These are phyloP conservation scores for Rhinolophus sinicus DNA, from an alignment of 2,113 vertebrate genomes.

Conservation along the genomic window DNA sequence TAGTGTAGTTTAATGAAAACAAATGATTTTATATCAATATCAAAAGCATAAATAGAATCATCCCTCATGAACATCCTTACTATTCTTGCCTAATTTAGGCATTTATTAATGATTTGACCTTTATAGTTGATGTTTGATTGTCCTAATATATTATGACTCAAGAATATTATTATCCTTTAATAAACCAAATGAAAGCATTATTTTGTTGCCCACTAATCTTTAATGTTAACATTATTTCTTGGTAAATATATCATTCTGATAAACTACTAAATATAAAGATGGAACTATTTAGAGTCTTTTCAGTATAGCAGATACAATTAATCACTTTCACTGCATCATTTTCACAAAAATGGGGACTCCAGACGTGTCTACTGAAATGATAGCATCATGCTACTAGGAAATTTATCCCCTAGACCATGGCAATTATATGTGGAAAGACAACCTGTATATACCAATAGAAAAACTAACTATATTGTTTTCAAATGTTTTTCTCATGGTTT, in stretches of 20 bases:
- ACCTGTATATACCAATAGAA: background rate
- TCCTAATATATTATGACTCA: background rate
- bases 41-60: background rate
- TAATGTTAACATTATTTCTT: background rate
- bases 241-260: background rate
- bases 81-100: background rate
- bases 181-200: background rate
- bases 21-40: background rate
- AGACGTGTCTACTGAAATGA: background rate
- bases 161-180: background rate
- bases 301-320: background rate
- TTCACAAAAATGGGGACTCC: background rate
- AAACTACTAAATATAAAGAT: background rate
- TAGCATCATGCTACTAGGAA: background rate
- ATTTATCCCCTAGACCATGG: background rate
- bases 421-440: background rate
- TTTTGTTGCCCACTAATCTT: background rate
- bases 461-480: background rate
- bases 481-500: background rate
- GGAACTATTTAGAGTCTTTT: background rate
- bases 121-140: background rate
- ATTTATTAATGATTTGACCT: background rate
- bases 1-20: conserved; percentile 1
- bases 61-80: background rate
- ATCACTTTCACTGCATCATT: background rate